These are phyloP conservation scores for Acromyrmex heyeri DNA, from an alignment of 1,140 invertebrate genomes.

Conservation along the genomic window DNA sequence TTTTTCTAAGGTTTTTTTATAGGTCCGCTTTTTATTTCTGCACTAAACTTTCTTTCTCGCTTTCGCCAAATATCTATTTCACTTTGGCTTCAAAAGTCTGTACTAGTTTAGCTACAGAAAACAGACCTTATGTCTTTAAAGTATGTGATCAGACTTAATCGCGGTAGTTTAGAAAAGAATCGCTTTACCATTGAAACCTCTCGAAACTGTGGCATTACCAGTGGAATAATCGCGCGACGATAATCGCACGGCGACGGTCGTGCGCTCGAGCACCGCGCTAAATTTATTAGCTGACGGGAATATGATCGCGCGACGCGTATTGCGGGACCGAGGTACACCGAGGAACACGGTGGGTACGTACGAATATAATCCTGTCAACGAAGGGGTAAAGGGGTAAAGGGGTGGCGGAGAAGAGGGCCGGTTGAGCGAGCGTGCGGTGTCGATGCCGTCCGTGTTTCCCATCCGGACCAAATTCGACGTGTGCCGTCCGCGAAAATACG, in stretches of 20 bases:
- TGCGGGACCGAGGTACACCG: conserved; percentile 78
- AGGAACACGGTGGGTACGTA: conserved; percentile 80
- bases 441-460: conserved; percentile 82
- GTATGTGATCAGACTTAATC: background rate
- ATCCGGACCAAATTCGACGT: conserved; percentile 83
- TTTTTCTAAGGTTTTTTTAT: too few relatives aligned
- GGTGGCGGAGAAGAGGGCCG: conserved; percentile 8
- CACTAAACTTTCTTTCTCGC: too few relatives aligned
- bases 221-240: conserved; percentile 67
- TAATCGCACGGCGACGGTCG: conserved; percentile 57
- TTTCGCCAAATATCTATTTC: too few relatives aligned
- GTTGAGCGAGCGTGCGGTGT: conserved; percentile 52
- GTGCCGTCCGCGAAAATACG: conserved; percentile 80
- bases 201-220: conserved; percentile 70
- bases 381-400: conserved; percentile 65
- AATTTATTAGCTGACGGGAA: conserved; percentile 83
- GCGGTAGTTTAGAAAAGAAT: background rate
- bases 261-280: conserved; percentile 69
- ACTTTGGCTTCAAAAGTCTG: too few relatives aligned
- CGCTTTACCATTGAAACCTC: conserved; percentile 25
- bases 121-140: background rate
- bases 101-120: too few relatives aligned
- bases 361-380: conserved; percentile 85
- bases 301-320: conserved; percentile 83
- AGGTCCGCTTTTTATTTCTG: too few relatives aligned